Evolutionary conservation across 2,113 vertebrate genomes (phyloP).

Genomic region (Seriola aureovittata): DNA sequence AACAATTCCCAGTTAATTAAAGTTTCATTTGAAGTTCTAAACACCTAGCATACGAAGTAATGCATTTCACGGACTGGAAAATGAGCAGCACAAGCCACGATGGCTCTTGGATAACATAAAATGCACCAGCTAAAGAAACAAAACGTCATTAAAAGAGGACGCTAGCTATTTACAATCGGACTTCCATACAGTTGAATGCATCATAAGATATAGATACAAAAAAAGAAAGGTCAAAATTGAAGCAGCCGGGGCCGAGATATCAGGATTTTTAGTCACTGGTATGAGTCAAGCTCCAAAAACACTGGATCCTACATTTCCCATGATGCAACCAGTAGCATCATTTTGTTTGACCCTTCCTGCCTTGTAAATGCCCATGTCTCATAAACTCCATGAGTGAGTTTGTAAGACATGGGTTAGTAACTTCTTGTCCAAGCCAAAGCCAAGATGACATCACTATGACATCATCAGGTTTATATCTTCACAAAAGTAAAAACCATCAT

Average conservation of each 20-base stretch:
- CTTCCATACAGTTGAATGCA: not conserved
- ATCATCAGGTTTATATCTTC: not conserved
- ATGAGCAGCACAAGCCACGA: not conserved
- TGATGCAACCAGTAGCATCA: not conserved
- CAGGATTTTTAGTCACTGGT: too few relatives aligned
- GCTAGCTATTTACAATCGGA: not conserved
- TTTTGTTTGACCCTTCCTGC: not conserved
- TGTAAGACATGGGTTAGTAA: too few relatives aligned
- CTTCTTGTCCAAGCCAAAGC: not conserved
- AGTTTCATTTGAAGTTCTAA: constrained; percentile 11
- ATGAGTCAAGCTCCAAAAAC: too few relatives aligned
- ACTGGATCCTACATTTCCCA: not conserved
- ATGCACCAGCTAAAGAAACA: not conserved
- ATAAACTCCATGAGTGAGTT: too few relatives aligned
- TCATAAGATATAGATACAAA: not conserved
- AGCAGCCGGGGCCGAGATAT: too few relatives aligned
- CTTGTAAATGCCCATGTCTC: not conserved
- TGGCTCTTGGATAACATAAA: not conserved
- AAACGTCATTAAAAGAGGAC: not conserved
- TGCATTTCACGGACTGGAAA: not conserved
- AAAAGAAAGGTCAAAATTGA: not conserved
- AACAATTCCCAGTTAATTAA: not conserved
- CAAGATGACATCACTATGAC: not conserved
- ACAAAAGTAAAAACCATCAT: too few relatives aligned
- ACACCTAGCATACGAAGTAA: not conserved